These are phyloP conservation scores for Campoplex nolae DNA, from an alignment of 2,888 invertebrate genomes.

Conservation along the genomic window DNA sequence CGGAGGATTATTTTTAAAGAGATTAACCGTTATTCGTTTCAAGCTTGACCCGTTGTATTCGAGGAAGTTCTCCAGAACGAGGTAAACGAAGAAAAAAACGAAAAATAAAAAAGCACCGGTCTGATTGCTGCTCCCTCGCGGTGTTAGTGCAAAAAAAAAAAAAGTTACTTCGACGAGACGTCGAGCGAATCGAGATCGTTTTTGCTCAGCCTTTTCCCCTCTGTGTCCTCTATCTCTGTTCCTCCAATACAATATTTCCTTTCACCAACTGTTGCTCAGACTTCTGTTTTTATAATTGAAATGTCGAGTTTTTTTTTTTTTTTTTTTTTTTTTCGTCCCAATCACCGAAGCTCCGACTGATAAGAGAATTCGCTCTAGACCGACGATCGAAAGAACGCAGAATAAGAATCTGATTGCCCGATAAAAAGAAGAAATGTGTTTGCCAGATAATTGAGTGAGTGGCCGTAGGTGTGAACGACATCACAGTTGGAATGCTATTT, in stretches of 20 bases:
- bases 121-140: constrained; percentile 60
- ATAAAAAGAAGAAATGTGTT: constrained; percentile 16
- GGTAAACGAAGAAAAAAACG: constrained; percentile 58
- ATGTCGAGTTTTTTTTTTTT: constrained; percentile 20
- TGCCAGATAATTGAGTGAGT: constrained; percentile 22
- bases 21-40: constrained; percentile 61
- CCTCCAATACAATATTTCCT: constrained; percentile 21
- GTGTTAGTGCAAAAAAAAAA: constrained; percentile 28
- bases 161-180: constrained; percentile 54
- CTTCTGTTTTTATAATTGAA: constrained; percentile 63
- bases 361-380: constrained; percentile 31
- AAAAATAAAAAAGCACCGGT: constrained; percentile 62
- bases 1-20: constrained; percentile 47
- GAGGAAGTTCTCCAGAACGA: constrained; percentile 61
- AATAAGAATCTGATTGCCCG: constrained; percentile 26
- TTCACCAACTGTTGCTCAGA: constrained; percentile 50
- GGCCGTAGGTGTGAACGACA: neutral
- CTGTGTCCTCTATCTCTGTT: constrained; percentile 19
- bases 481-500: neutral
- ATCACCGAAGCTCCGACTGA: constrained; percentile 18
- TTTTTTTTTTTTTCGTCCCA: neutral
- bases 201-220: constrained; percentile 48
- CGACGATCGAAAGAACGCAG: constrained; percentile 16
- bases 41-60: constrained; percentile 64
- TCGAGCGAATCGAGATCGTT: constrained; percentile 67